Conservation (phyloP, 2,113 vertebrate species). For the Protomyctophum bolini region DNA sequence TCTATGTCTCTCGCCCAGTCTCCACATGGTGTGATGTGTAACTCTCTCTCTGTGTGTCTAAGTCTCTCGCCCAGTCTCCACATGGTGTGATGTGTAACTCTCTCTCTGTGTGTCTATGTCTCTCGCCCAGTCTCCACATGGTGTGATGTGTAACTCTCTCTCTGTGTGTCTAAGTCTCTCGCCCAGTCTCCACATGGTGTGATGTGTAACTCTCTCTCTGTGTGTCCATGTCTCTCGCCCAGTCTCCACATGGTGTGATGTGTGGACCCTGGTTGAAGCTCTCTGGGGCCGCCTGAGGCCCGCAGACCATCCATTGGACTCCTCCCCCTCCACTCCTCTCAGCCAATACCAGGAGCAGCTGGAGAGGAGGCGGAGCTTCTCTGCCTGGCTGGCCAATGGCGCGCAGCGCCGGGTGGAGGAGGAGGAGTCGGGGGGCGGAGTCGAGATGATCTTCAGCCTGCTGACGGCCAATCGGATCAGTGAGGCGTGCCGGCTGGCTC, state of each 20-base stretch:
- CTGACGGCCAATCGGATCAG: conserved; percentile 89
- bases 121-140: conserved; percentile 35
- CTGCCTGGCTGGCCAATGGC: conserved; percentile 84
- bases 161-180: neutral
- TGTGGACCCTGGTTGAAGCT: conserved; percentile 91
- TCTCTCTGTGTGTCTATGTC: neutral
- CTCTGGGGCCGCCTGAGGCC: conserved; percentile 87
- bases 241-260: conserved; percentile 74
- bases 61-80: neutral
- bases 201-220: neutral
- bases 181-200: too few relatives aligned
- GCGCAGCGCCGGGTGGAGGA: conserved; percentile 81
- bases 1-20: too few relatives aligned
- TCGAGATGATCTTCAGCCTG: conserved; percentile 92
- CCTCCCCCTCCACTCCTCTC: conserved; percentile 41
- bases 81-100: too few relatives aligned
- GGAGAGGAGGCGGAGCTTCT: conserved; percentile 87
- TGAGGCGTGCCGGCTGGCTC: conserved; percentile 90
- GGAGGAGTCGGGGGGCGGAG: conserved; percentile 80
- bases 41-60: neutral
- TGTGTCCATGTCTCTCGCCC: neutral
- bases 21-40: too few relatives aligned
- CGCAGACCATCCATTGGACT: conserved; percentile 69
- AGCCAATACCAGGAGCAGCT: conserved; percentile 80
- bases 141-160: conserved; percentile 71